These are phyloP conservation scores for Gallinago media DNA, from an alignment of 2,113 vertebrate species.

Conservation along the genomic window DNA sequence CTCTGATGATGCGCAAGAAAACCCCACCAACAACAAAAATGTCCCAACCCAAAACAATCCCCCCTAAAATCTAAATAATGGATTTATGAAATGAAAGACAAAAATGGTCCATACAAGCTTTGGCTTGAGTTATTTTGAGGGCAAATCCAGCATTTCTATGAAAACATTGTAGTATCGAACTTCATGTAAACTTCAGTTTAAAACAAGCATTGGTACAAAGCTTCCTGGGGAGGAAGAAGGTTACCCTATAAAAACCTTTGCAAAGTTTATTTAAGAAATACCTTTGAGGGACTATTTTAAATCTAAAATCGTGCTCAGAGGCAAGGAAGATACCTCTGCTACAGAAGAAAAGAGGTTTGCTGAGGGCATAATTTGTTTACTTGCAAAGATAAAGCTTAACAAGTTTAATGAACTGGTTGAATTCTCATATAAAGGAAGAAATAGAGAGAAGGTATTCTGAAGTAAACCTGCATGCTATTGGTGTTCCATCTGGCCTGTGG, in stretches of 20 bases:
- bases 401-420: neutral
- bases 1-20: neutral
- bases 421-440: neutral
- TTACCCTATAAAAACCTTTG: neutral
- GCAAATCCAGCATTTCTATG: neutral
- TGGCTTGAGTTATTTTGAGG: neutral
- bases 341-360: neutral
- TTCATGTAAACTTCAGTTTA: neutral
- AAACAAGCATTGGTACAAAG: neutral
- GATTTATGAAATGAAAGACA: neutral
- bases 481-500: neutral
- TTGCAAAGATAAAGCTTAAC: neutral
- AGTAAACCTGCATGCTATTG: neutral
- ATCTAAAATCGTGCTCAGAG: neutral
- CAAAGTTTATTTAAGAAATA: conserved; percentile 26
- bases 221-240: neutral
- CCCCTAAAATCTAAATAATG: neutral
- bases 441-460: neutral
- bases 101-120: neutral
- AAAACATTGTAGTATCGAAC: neutral
- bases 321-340: neutral
- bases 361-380: neutral
- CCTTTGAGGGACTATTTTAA: neutral
- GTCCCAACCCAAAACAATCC: neutral
- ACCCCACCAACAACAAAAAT: fast-evolving